Percentiles rank a stretch among this genome's conserved stretches.
phyloP scores from a whole-genome alignment of 1,140 invertebrate genomes.

The Octopus sinensis region DNA sequence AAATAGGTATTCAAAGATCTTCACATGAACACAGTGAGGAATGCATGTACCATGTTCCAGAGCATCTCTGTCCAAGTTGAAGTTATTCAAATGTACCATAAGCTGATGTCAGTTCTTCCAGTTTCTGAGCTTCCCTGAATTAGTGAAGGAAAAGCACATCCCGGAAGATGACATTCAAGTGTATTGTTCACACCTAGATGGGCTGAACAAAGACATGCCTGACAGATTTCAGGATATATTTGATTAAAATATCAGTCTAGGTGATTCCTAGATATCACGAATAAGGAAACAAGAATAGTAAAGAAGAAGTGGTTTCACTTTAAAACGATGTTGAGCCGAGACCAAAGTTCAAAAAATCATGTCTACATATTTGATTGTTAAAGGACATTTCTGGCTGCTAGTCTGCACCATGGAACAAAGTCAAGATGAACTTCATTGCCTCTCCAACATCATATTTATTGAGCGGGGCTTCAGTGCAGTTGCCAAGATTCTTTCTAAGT shows the following conservation, averaged over 20 bases:
- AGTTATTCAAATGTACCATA: constrained; percentile 2
- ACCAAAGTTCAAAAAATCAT: constrained; percentile 8
- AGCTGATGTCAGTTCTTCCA: neutral
- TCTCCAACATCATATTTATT: neutral
- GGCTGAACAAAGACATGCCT: neutral
- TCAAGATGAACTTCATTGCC: neutral
- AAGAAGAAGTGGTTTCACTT: neutral
- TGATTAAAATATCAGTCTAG: neutral
- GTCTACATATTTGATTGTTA: neutral
- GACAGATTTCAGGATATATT: neutral
- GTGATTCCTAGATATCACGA: neutral
- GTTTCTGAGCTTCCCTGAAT: constrained; percentile 7
- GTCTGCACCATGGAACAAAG: neutral
- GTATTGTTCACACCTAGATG: neutral
- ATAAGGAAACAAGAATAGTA: neutral
- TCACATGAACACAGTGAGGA: too few relatives aligned
- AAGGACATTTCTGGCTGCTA: constrained; percentile 4
- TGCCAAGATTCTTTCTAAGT: neutral
- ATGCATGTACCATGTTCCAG: too few relatives aligned
- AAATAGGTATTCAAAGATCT: too few relatives aligned
- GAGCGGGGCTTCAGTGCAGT: neutral
- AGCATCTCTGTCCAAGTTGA: neutral
- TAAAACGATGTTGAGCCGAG: neutral
- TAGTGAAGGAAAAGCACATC: neutral
- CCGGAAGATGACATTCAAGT: constrained; percentile 1